Evolutionary conservation across 2,888 invertebrate species (phyloP), one percentile per base, ranked within the genome.

Genomic region (Choristoneura rosaceana): DNA sequence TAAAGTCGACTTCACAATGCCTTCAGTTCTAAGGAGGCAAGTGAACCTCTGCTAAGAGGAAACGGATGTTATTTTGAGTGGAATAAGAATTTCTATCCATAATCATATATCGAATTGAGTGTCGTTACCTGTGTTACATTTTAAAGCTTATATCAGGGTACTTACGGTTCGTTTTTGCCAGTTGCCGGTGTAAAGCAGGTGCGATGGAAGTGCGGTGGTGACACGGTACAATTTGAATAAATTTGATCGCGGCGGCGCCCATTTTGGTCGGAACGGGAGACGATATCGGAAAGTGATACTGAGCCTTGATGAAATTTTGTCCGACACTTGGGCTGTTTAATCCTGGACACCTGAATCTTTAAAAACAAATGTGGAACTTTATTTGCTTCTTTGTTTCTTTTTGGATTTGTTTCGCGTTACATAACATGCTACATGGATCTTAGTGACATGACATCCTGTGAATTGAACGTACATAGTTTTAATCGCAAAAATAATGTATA

Each of bases 191-290:
- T 80, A 87, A 87, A 86, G 84, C 90, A 92, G 89, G 90, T 91
- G 89, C 80, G 85, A 88, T 86, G 83, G 78, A 81, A 82, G 81
- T 82, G 85, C 79, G 87, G 89, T 82, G 87, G 88, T 86, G 90
- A 91, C 90, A 92, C 78, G 86, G 83, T 78, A 84, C 91, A 93
- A 92, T 94, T 94, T 94, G 93, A 94, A 94, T 93, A 93, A 88
- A 93, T 93, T 94, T 91, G 90, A 93, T 91, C 85, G 86, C 79
- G 81, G 86, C 80, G 82, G 78, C 69, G 75, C 79, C 79, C 81
- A 80, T 83, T 82, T 85, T 82, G 85, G 87, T 84, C 84, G 88
- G 52, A 15, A 52, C 52, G 52, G 89, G 87, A 71, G 82, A 82
- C 75, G 84, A 77, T 89, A 91, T 92, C 81, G 90, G 87, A 87